phyloP scores from a whole-genome alignment of 92 coral and sea anemone genomes.

The Palythoa grandiflora region DNA sequence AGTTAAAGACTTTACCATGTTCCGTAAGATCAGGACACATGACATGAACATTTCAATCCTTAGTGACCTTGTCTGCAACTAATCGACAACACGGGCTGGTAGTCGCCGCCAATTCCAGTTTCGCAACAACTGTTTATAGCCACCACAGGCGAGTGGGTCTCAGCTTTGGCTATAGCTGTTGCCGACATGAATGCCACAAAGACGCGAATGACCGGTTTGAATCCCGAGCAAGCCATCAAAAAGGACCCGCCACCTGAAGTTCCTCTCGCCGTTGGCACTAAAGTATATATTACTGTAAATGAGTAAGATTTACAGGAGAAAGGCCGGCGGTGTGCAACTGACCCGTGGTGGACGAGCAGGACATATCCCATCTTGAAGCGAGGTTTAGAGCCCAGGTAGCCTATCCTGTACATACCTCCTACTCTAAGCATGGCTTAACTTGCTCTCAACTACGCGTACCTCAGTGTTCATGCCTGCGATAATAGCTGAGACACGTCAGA shows the following conservation, averaged over 20 bases:
- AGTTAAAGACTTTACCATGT: no score
- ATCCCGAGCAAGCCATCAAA: conserved; percentile 10
- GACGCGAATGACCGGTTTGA: conserved; percentile 33
- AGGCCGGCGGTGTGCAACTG: conserved; percentile 22
- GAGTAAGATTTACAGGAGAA: conserved; percentile 3
- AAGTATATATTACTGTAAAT: background rate
- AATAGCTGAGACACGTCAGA: conserved; percentile 43
- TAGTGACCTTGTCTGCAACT: no score
- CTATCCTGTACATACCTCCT: conserved; percentile 20
- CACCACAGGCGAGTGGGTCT: conserved; percentile 22
- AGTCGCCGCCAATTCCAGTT: no score
- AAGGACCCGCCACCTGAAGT: conserved; percentile 11
- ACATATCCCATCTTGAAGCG: background rate
- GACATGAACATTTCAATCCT: no score
- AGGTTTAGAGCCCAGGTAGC: conserved; percentile 12
- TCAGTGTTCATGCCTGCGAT: conserved; percentile 44
- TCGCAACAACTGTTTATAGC: no score
- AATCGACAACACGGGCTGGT: no score
- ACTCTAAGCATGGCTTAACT: background rate
- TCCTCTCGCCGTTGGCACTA: conserved; percentile 3
- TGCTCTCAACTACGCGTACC: background rate
- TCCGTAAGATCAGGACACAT: no score
- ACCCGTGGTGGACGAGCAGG: conserved; percentile 32
- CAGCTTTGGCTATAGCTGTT: background rate
- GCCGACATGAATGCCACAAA: conserved; percentile 7